Base-by-base conservation (phyloP, 2,797 vertebrate genomes). In the Fundulus diaphanus region DNA sequence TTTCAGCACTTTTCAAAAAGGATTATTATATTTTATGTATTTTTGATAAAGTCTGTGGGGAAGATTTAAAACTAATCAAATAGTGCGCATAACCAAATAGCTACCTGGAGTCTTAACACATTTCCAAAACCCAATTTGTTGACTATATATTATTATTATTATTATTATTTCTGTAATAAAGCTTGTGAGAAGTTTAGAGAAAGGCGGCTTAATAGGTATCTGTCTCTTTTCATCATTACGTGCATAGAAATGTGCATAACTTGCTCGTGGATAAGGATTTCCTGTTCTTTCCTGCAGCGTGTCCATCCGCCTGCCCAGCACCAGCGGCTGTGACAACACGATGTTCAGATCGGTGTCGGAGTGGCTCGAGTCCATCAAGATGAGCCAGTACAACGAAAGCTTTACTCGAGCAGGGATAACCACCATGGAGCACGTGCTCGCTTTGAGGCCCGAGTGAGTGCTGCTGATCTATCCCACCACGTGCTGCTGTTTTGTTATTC, bases 291-390 rank as follows among this genome's bases (percentile, higher is more conserved):
- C 54, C 22, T 0, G 0, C 93, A 99, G 98, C 0, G 95, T 98
- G 67, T 99, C 97, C 88, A 99, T 99, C 93, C 97, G 97, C 44
- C 92, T 99, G 81, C 98, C 98, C 83, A 99, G 98, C 94, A 97
- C 96, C 90, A 97, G 97, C 0, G 97, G 97, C 84, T 95, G 96
- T 0, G 97, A 98, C 79, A 96, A 97, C 0, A 90, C 95, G 87
- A 94, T 95, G 68, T 98, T 99, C 94, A 94, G 96, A 78, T 96
- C 96, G 0, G 97, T 99, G 75, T 87, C 96, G 0, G 98, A 99
- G 91, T 99, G 98, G 98, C 93, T 99, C 78, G 97, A 98, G 72
- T 99, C 98, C 88, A 98, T 99, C 93, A 97, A 96, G 83, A 99
- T 99, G 98, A 95, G 94, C 61, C 98, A 99, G 87, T 99, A 99